These are phyloP conservation scores for Microctenopoma steveboyesi DNA, from an alignment of 2,797 vertebrate genomes.

Conservation along the genomic window DNA sequence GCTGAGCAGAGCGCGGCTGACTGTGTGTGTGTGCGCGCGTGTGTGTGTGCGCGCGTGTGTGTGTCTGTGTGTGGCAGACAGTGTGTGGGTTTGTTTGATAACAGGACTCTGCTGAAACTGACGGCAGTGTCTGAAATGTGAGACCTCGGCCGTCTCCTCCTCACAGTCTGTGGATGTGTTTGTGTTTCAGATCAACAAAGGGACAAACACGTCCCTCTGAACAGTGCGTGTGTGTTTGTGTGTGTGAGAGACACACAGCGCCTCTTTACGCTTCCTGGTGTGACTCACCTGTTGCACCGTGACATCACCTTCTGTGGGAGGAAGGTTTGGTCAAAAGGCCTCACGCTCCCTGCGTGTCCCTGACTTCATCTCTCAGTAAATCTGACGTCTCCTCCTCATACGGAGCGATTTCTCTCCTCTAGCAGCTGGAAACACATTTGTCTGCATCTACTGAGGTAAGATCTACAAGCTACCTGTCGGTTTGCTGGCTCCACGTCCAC, in stretches of 20 bases:
- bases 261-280: slow-evolving; percentile 33
- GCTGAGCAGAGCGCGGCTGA: too few species aligned
- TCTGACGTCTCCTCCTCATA: background rate
- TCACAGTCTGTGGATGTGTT: slow-evolving; percentile 16
- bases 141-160: slow-evolving; percentile 30
- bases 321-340: slow-evolving; percentile 38
- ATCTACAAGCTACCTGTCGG: background rate
- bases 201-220: slow-evolving; percentile 21
- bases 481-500: too few species aligned
- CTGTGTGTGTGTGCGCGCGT: slow-evolving; percentile 13
- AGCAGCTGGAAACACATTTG: slow-evolving; percentile 9
- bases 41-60: slow-evolving; percentile 23
- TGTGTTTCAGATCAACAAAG: slow-evolving; percentile 36
- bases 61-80: slow-evolving; percentile 27
- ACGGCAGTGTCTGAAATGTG: slow-evolving; percentile 69
- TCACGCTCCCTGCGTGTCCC: background rate
- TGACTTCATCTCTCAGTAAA: background rate
- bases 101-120: slow-evolving; percentile 68
- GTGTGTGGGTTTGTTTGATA: slow-evolving; percentile 60
- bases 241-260: slow-evolving; percentile 21
- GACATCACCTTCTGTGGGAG: slow-evolving; percentile 39
- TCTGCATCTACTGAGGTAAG: slow-evolving; percentile 47
- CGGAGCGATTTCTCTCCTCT: background rate
- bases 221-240: slow-evolving; percentile 23
- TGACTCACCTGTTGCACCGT: slow-evolving; percentile 61